Conservation (phyloP, 2,113 vertebrate species). For the Verasper variegatus region DNA sequence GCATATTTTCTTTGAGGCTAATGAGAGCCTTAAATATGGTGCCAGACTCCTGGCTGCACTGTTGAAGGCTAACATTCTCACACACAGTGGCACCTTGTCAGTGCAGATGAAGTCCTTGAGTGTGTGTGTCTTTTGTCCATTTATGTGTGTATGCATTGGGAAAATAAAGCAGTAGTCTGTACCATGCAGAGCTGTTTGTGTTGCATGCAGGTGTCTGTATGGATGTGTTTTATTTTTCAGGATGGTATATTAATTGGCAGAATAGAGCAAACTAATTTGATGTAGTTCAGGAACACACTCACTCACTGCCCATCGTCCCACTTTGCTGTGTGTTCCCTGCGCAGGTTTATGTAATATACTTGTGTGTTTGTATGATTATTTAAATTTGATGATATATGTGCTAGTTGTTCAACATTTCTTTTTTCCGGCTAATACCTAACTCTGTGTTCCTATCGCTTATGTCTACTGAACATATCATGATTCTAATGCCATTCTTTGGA, state of each 20-base stretch:
- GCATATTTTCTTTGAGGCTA: conserved; percentile 85
- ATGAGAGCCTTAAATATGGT: conserved; percentile 85
- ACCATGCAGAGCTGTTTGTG: conserved; percentile 8
- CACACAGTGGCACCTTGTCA: conserved; percentile 84
- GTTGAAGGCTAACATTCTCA: conserved; percentile 84
- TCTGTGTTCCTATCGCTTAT: conserved; percentile 4
- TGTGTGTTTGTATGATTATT: conserved; percentile 16
- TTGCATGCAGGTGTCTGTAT: conserved; percentile 1
- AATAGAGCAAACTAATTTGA: neutral
- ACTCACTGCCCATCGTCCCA: neutral
- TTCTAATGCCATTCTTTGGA: conserved; percentile 3
- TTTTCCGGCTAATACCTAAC: neutral
- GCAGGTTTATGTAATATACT: neutral
- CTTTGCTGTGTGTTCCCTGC: neutral
- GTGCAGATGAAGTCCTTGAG: conserved; percentile 80
- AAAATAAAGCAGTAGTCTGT: conserved; percentile 8
- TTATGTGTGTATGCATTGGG: conserved; percentile 1
- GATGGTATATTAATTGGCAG: neutral
- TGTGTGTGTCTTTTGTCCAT: conserved; percentile 41
- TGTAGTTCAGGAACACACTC: neutral
- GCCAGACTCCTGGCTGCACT: conserved; percentile 78
- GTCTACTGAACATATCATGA: neutral
- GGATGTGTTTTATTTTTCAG: conserved; percentile 3
- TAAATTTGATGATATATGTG: neutral
- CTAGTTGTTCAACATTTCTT: neutral